Conservation (phyloP, 1,140 invertebrate genomes). For the Ctenoplectra terminalis region DNA sequence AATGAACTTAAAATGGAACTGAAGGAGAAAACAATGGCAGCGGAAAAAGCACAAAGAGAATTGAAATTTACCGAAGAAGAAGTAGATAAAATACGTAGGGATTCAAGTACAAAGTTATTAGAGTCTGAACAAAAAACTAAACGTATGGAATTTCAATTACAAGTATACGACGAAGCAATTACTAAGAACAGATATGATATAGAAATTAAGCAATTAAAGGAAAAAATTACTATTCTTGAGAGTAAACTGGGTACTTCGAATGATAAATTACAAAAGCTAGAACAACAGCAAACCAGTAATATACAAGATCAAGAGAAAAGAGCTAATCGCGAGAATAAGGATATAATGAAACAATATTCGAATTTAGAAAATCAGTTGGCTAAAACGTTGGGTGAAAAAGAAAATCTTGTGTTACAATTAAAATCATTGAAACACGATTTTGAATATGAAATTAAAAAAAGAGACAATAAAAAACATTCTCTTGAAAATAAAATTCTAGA, state of each 20-base stretch:
- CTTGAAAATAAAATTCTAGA: conserved; percentile 75
- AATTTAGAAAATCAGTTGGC: conserved; percentile 74
- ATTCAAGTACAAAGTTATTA: conserved; percentile 79
- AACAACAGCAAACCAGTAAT: conserved; percentile 60
- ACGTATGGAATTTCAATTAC: conserved; percentile 74
- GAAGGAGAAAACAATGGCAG: conserved; percentile 70
- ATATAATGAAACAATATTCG: conserved; percentile 72
- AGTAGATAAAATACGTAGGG: conserved; percentile 79
- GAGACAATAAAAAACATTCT: conserved; percentile 72
- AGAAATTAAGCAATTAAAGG: conserved; percentile 69
- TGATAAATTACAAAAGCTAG: conserved; percentile 67
- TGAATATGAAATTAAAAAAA: conserved; percentile 74
- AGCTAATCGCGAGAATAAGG: conserved; percentile 71
- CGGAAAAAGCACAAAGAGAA: conserved; percentile 80
- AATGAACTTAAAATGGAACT: conserved; percentile 79
- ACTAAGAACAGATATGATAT: conserved; percentile 81
- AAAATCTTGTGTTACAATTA: conserved; percentile 72
- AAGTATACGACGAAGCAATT: conserved; percentile 68
- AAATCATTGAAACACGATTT: conserved; percentile 72
- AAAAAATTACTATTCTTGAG: conserved; percentile 71
- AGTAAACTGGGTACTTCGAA: conserved; percentile 64
- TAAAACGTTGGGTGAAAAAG: conserved; percentile 71
- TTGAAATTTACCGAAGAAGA: conserved; percentile 82
- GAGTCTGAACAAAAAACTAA: conserved; percentile 83
- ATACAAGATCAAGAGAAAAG: conserved; percentile 69